Conservation (phyloP, 2,888 invertebrate genomes). For the Drosophila cyrtoloma region DNA sequence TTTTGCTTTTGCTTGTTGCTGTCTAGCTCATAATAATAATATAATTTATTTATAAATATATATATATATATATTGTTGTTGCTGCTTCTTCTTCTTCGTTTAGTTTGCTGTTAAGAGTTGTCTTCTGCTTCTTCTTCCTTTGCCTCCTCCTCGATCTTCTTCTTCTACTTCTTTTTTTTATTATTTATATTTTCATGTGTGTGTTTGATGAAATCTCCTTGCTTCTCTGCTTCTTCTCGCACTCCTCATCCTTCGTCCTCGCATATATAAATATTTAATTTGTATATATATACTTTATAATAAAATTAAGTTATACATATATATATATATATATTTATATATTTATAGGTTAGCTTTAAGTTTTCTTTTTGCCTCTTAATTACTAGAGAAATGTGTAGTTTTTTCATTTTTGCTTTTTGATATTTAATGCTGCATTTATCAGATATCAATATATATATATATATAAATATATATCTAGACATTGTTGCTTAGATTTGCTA, state of each 20-base stretch:
- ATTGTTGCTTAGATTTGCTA: conserved; percentile 33
- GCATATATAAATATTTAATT: conserved; percentile 82
- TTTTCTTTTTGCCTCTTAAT: conserved; percentile 62
- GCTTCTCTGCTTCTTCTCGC: conserved; percentile 37
- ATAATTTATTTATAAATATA: conserved; percentile 68
- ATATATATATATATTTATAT: conserved; percentile 56
- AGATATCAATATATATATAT: conserved; percentile 30
- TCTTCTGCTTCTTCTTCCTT: conserved; percentile 30
- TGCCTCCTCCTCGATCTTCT: conserved; percentile 41
- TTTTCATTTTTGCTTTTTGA: conserved; percentile 30
- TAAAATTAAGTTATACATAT: conserved; percentile 68
- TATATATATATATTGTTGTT: conserved; percentile 53
- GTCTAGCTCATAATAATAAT: conserved; percentile 33
- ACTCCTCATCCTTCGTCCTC: conserved; percentile 43
- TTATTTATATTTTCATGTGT: conserved; percentile 61
- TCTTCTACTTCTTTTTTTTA: conserved; percentile 23
- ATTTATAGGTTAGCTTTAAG: conserved; percentile 65
- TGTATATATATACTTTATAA: conserved; percentile 72
- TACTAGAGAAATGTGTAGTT: conserved; percentile 69
- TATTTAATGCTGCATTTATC: conserved; percentile 43
- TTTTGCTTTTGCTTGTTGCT: conserved; percentile 33
- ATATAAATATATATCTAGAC: conserved; percentile 4
- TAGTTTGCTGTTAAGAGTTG: conserved; percentile 50
- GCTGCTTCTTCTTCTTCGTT: conserved; percentile 39
- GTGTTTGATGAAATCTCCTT: conserved; percentile 78